Evolutionary conservation across 2,113 vertebrate species (phyloP), one percentile per base, ranked within the genome.

Genomic region (Ciconia maguari): DNA sequence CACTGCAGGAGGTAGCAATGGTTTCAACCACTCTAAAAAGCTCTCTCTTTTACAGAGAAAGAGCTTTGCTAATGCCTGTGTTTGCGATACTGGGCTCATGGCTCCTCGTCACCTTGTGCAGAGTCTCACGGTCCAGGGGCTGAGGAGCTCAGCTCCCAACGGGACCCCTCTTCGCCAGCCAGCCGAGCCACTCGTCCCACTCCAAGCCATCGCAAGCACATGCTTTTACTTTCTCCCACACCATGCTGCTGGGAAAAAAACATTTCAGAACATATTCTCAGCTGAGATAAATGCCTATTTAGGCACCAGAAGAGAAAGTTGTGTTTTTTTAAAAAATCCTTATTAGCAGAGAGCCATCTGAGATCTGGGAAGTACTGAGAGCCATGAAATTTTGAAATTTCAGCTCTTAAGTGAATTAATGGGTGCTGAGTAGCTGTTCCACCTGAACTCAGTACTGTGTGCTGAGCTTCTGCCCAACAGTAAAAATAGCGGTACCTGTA

Each of bases 391-490:
- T 85, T 58, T 86, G 69, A 68, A 89, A 84, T 91, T n/a, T 72
- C 80, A 82, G 55, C 74, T 91, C 52, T 66, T 46, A 93, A 71
- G 44, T 48, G 74, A 91, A 87, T 66, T 66, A 92, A 83, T 75
- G 60, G 60, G 29, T 62, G 18, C 76, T 75, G 83, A 77, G 70
- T 42, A 86, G 78, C 49, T 77, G 70, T 61, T 65, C 46, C 51
- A n/a, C 32, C n/a, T 48, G 25, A 78, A 20, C 25, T 77, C 68
- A 24, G 55, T 9, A 70, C 16, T 20, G 4, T 19, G 42, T 17
- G 29, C 36, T 71, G 44, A 74, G 44, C 68, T 80, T 55, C 65
- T 75, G 76, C 16, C 30, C 52, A 27, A 4, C 0, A 38, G 36
- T 34, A 64, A 60, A 36, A 80, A 36, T 16, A 60, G 57, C 1